Conservation (phyloP, 2,888 invertebrate genomes). For the Anaspis maculata region DNA sequence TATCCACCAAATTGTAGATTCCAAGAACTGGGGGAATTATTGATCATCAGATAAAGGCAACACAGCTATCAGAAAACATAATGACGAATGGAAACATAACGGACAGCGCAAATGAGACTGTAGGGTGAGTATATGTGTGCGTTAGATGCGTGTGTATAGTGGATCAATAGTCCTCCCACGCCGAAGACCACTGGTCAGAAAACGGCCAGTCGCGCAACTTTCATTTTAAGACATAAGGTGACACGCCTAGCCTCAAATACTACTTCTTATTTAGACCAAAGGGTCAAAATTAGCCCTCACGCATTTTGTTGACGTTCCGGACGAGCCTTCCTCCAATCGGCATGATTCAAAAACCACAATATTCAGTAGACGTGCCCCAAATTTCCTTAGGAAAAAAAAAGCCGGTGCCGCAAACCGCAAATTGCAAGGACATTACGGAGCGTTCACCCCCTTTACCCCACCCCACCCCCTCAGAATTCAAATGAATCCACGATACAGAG, state of each 20-base stretch:
- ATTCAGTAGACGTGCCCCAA: too few species aligned
- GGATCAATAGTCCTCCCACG: slow-evolving; percentile 43
- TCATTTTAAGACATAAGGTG: slow-evolving; percentile 39
- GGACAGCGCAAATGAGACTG: slow-evolving; percentile 38
- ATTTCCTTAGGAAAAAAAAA: too few species aligned
- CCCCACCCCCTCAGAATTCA: too few species aligned
- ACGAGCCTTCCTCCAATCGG: too few species aligned
- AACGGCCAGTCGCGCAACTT: slow-evolving; percentile 40
- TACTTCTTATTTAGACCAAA: neutral
- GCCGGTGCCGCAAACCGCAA: too few species aligned
- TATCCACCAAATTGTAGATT: slow-evolving; percentile 26
- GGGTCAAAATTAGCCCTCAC: too few species aligned
- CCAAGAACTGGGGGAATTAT: slow-evolving; percentile 37
- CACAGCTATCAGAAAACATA: slow-evolving; percentile 39
- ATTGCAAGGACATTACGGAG: too few species aligned
- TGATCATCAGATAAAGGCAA: slow-evolving; percentile 41
- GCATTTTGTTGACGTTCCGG: too few species aligned
- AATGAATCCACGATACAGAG: too few species aligned
- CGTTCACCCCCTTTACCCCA: too few species aligned
- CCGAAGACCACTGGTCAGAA: slow-evolving; percentile 43
- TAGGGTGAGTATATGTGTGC: slow-evolving; percentile 30
- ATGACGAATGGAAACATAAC: slow-evolving; percentile 42
- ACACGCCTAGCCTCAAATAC: slow-evolving; percentile 37
- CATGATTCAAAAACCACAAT: too few species aligned
- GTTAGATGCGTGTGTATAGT: slow-evolving; percentile 36